phyloP scores from a whole-genome alignment of 2,113 vertebrate genomes.

The Copsychus sechellarum region DNA sequence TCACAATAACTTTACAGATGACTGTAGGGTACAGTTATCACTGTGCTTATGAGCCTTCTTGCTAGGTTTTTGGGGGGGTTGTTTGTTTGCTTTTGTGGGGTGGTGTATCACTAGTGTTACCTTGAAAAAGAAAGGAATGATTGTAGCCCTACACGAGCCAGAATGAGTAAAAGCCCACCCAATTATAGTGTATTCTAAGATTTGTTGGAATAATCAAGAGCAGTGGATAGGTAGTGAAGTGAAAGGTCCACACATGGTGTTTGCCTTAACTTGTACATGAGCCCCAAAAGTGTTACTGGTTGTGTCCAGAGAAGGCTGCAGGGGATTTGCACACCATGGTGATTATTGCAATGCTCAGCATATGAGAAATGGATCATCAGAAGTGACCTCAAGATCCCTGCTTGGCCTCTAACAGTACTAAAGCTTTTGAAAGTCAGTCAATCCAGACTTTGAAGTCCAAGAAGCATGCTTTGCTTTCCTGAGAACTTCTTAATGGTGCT shows the following conservation, averaged over 20 bases:
- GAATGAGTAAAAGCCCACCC: neutral
- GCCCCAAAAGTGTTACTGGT: neutral
- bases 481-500: conserved; percentile 38
- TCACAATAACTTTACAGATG: neutral
- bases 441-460: conserved; percentile 11
- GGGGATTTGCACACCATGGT: neutral
- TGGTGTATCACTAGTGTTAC: neutral
- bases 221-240: neutral
- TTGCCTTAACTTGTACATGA: neutral
- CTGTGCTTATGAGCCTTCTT: neutral
- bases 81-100: neutral
- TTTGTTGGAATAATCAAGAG: neutral
- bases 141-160: fast-evolving
- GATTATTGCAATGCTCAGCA: neutral
- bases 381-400: neutral
- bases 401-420: neutral
- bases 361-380: neutral
- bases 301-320: neutral
- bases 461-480: neutral
- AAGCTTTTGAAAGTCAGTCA: conserved; percentile 22
- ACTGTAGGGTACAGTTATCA: neutral
- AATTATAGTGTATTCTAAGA: neutral
- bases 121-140: neutral
- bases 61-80: fast-evolving
- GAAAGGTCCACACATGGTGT: neutral